These are phyloP conservation scores for Stegana nigrithorax DNA, from an alignment of 2,888 invertebrate genomes.

Conservation along the genomic window DNA sequence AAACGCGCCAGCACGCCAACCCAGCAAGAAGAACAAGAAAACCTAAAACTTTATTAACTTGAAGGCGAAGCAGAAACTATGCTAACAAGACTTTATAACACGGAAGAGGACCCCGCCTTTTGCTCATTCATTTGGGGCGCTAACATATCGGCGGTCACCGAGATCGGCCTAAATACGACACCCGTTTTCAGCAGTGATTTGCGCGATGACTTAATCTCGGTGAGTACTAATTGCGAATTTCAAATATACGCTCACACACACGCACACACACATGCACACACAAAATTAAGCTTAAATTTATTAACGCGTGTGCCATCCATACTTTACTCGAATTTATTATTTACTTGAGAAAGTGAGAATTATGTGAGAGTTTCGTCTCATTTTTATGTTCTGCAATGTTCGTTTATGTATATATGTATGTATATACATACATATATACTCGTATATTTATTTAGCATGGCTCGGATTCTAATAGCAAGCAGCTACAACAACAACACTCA, in stretches of 20 bases:
- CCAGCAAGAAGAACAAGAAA: not conserved
- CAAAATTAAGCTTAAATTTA: no score
- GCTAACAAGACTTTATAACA: conserved; percentile 66
- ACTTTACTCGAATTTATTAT: not conserved
- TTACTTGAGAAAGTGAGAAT: not conserved
- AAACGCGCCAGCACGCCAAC: not conserved
- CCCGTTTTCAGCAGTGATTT: conserved; percentile 40
- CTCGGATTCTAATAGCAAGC: no score
- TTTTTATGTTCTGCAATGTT: not conserved
- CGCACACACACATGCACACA: no score
- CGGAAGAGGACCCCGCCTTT: conserved; percentile 66
- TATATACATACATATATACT: no score
- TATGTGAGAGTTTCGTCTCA: not conserved
- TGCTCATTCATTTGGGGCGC: conserved; percentile 66
- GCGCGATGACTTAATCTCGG: conserved; percentile 53
- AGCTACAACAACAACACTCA: no score
- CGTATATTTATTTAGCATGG: no score
- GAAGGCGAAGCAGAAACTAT: conserved; percentile 55
- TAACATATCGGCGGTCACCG: conserved; percentile 44
- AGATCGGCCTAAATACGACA: conserved; percentile 29
- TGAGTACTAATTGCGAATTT: no score
- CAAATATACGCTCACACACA: no score
- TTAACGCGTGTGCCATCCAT: no score
- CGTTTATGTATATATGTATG: no score
- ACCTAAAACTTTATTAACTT: not conserved